Conservation (phyloP, 2,797 vertebrate genomes). For the Fistularia commersonii region DNA sequence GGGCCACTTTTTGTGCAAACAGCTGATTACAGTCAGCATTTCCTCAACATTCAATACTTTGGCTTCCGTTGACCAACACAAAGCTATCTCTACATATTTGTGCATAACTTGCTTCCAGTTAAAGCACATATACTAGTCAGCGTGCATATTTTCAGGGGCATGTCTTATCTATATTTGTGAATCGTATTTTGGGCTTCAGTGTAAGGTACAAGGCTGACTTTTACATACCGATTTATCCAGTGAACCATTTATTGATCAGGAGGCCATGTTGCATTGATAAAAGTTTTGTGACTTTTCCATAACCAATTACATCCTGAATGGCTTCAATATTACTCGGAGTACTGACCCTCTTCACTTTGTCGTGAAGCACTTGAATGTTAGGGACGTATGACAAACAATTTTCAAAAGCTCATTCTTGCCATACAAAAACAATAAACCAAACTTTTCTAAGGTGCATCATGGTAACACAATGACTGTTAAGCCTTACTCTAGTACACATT, state of each 20-base stretch:
- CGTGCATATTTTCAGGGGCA: slow-evolving; percentile 50
- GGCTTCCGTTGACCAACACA: slow-evolving; percentile 63
- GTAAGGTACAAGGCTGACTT: slow-evolving; percentile 5
- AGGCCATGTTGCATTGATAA: slow-evolving; percentile 12
- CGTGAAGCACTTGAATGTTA: slow-evolving; percentile 21
- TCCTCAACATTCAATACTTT: slow-evolving; percentile 63
- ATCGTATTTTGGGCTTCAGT: slow-evolving; percentile 9
- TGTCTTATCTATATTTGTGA: slow-evolving; percentile 24
- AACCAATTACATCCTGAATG: slow-evolving; percentile 8
- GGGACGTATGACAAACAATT: slow-evolving; percentile 22
- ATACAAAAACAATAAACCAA: slow-evolving; percentile 34
- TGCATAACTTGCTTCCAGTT: slow-evolving; percentile 31
- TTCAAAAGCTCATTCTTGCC: slow-evolving; percentile 28
- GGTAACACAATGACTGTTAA: slow-evolving; percentile 55
- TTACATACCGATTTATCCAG: slow-evolving; percentile 21
- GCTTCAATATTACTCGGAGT: slow-evolving; percentile 1
- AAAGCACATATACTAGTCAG: slow-evolving; percentile 63
- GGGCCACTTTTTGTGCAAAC: slow-evolving; percentile 70
- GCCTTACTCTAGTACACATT: slow-evolving; percentile 46
- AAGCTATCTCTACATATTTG: slow-evolving; percentile 27
- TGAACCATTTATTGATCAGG: slow-evolving; percentile 18
- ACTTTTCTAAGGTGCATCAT: slow-evolving; percentile 68
- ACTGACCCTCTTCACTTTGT: slow-evolving; percentile 12
- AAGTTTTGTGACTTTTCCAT: slow-evolving; percentile 9
- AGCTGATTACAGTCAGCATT: slow-evolving; percentile 44